Conservation (phyloP, 1,140 invertebrate genomes). For the Ectropis grisescens region DNA sequence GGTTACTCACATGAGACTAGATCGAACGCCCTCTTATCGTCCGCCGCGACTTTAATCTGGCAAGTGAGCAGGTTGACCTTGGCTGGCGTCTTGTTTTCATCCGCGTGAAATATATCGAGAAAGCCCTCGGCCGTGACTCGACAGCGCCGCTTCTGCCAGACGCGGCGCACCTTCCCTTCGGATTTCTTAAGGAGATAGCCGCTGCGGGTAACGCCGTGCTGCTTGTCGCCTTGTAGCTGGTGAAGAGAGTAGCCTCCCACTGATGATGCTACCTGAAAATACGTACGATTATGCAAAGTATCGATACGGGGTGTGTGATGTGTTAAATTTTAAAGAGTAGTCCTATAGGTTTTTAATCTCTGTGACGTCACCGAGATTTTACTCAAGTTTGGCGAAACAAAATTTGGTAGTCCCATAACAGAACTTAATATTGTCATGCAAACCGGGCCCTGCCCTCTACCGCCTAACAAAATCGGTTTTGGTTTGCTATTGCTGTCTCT, state of each 20-base stretch:
- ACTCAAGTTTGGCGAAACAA: too few relatives aligned
- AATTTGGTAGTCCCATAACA: too few relatives aligned
- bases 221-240: constrained; percentile 94
- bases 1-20: constrained; percentile 90
- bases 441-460: too few relatives aligned
- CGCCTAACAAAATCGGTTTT: too few relatives aligned
- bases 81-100: constrained; percentile 94
- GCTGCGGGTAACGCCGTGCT: constrained; percentile 89
- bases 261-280: constrained; percentile 43
- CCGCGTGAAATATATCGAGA: constrained; percentile 95
- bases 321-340: too few relatives aligned
- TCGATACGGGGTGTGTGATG: too few relatives aligned
- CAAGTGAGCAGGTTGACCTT: constrained; percentile 95
- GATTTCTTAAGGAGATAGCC: constrained; percentile 96
- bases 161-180: constrained; percentile 94
- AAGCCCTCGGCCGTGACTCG: constrained; percentile 92
- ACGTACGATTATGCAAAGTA: too few relatives aligned
- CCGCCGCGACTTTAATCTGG: constrained; percentile 94
- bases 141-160: constrained; percentile 96
- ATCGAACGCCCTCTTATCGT: constrained; percentile 96
- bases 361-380: too few relatives aligned
- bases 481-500: too few relatives aligned
- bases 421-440: too few relatives aligned
- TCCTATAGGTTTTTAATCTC: too few relatives aligned
- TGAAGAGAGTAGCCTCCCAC: constrained; percentile 89